Base-by-base conservation (phyloP, 92 coral and sea anemone genomes). In the Epizoanthus stellaris region DNA sequence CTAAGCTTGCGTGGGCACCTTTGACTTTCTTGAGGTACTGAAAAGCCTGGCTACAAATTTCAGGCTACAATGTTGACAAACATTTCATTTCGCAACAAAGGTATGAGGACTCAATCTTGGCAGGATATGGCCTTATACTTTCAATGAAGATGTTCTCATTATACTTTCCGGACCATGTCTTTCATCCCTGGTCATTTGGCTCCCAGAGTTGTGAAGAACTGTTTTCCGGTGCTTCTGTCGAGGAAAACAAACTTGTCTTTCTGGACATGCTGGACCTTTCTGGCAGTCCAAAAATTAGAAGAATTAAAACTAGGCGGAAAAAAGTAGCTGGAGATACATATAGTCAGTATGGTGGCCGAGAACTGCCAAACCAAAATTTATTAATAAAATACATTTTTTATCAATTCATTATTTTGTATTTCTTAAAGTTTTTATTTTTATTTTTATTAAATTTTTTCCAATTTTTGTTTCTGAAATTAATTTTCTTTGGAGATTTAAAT, bases 41-140 rank as follows among this genome's bases (percentile, higher is more conserved):
- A 87, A 88, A 82, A 83, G 54, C 58, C 23, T 88, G 91, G 88
- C 25, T 88, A 10, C 40, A 30, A 75, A 63, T 88, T 66, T 40
- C 66, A 13, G 73, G 87, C 9, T 75, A 43, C 36, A 58, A 65
- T 75, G 6, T 84, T 4, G 85, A 88, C 49, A 30, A 25, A 39
- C 67, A 88, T 57, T 88, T 88, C 17, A 77, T 88, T 58, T 84
- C 91, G 19, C 82, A 10, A 45, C 91, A 88, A 84, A 88, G 88
- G 0, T 65, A 13, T 39, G 77, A 75, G n/a, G 91, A 87, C 14
- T 36, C 75, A 4, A 36, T 87, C 20, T 70, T 87, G 2, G 67
- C 91, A 1, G 81, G 83, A 49, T 82, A 87, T 82, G 10, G 67
- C 47, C 57, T 88, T 43, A 88, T 88, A 52, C 21, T 88, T 1